Evolutionary conservation across 2,888 invertebrate species (phyloP), one percentile per base, ranked within the genome.

Genomic region (Ophioninae sp.): DNA sequence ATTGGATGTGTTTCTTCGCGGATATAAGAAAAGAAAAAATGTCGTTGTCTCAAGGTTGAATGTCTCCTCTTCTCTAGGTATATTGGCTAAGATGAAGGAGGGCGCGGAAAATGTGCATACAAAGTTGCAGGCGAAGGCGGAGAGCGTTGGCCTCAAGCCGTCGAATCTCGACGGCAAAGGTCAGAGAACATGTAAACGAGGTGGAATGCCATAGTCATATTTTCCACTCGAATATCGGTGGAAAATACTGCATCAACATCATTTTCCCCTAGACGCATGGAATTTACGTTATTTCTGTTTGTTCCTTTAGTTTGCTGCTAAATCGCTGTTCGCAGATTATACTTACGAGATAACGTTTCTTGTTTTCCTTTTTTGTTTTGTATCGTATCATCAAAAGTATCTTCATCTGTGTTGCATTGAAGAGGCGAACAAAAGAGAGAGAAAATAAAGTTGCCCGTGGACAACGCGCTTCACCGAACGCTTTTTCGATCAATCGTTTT

Each of bases 41-140:
- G 62, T 39, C 44, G 76, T 80, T 76, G 41, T 83, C 69, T 70
- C 64, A 80, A 83, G 77, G 68, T 30, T 73, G 80, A 50, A 50
- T 50, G 69, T 87, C 72, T 85, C 68, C 86, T 91, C 61, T 79
- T 79, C 91, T 91, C 41, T 93, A 96, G 98, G 97, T 92, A 96
- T 98, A 91, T 94, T 99, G 89, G 97, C 98, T 79, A 98, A 98
- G 94, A 97, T 99, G 95, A 99, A 98, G 94, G 99, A 99, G 92
- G 97, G 98, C 70, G 99, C 99, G 0, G 99, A 99, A 93, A 97
- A 96, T 87, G 97, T 98, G 88, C 97, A 98, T 90, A 97, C 97
- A 81, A 98, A 97, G 93, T 95, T 99, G 82, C 98, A 99, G 93
- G 97, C 98, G 0, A 98, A 97, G 93, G 98, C 98, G 17, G 98